These are phyloP conservation scores for Psittacara wagleri DNA, from an alignment of 2,113 vertebrate species.

Conservation along the genomic window DNA sequence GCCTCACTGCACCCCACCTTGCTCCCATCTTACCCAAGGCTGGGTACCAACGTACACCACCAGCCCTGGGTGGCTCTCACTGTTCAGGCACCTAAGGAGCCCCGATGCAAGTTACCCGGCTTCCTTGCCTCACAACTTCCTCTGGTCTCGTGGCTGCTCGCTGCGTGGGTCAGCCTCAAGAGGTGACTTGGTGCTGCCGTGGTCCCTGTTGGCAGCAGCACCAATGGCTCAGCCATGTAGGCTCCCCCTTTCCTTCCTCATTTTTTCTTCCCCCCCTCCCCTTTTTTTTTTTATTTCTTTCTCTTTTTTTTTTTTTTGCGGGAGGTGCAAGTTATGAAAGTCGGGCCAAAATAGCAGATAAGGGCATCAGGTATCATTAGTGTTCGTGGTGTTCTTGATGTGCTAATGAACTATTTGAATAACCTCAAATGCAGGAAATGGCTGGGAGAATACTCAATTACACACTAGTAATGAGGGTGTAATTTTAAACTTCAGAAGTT, in stretches of 20 bases:
- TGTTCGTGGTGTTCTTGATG: constrained; percentile 18
- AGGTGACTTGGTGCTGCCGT: neutral
- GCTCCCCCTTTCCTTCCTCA: neutral
- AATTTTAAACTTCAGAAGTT: constrained; percentile 66
- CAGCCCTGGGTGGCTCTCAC: neutral
- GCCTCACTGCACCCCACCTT: neutral
- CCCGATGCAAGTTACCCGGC: neutral
- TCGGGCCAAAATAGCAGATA: neutral
- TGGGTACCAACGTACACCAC: neutral
- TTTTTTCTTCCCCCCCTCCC: neutral
- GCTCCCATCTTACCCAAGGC: neutral
- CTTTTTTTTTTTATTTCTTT: neutral
- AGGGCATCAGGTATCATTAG: constrained; percentile 31
- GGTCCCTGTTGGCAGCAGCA: fast-evolving
- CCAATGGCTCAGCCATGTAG: fast-evolving
- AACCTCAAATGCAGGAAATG: constrained; percentile 60
- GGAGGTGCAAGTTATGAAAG: neutral
- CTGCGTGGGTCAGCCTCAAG: neutral
- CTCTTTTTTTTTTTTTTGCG: neutral
- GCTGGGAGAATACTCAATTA: constrained; percentile 51
- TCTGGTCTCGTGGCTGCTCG: neutral
- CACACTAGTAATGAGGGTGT: constrained; percentile 41
- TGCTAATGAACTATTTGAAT: constrained; percentile 58
- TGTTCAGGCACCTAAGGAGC: neutral
- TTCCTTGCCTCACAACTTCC: neutral